These are phyloP conservation scores for Xanthorhoe designata DNA, from an alignment of 2,888 invertebrate species.

Conservation along the genomic window DNA sequence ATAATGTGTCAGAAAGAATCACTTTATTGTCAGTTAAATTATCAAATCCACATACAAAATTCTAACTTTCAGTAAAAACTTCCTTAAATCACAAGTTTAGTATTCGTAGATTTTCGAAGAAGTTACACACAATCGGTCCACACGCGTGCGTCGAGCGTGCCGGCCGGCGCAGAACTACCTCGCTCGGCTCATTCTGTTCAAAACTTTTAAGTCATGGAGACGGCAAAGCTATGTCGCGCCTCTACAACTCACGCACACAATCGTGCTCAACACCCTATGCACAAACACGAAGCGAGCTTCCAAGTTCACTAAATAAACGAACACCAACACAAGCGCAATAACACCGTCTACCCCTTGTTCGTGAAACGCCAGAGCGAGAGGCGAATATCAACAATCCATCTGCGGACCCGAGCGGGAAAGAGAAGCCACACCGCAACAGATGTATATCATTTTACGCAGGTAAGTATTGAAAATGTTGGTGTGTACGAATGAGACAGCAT, in stretches of 20 bases:
- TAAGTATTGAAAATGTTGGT: constrained; percentile 84
- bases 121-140: constrained; percentile 65
- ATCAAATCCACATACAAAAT: constrained; percentile 51
- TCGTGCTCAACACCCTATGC: constrained; percentile 77
- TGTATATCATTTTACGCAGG: constrained; percentile 85
- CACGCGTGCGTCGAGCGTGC: constrained; percentile 72
- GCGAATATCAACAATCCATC: constrained; percentile 83
- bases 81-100: constrained; percentile 66
- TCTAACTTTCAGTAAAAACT: constrained; percentile 53
- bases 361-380: constrained; percentile 76
- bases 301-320: constrained; percentile 86
- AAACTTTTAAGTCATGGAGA: constrained; percentile 86
- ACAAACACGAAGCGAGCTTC: constrained; percentile 83
- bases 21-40: constrained; percentile 62
- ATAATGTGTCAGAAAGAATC: constrained; percentile 47
- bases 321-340: constrained; percentile 82
- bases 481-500: constrained; percentile 77
- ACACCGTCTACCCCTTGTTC: constrained; percentile 84
- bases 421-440: constrained; percentile 79
- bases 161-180: constrained; percentile 83
- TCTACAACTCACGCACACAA: constrained; percentile 83
- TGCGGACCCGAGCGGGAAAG: constrained; percentile 60
- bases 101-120: constrained; percentile 75
- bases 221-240: constrained; percentile 86
- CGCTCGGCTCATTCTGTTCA: constrained; percentile 77